Percentiles rank a stretch among this genome's conserved stretches.
These are phyloP conservation scores for Drosophila sturtevanti DNA, from an alignment of 1,140 invertebrate species.

Conservation along the genomic window DNA sequence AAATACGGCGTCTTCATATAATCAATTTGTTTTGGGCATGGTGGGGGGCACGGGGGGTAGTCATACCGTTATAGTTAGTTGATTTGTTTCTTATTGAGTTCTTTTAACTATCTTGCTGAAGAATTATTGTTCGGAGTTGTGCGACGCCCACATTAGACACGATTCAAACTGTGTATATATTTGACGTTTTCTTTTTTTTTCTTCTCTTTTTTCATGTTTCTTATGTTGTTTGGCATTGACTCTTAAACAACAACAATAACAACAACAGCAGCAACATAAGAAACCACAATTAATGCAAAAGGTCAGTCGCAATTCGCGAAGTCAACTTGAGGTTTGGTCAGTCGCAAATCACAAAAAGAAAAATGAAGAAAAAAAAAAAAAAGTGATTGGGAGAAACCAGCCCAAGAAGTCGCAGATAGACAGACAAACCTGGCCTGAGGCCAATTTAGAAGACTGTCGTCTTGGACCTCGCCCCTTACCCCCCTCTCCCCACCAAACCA, in stretches of 20 bases:
- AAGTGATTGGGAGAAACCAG: conserved; percentile 17
- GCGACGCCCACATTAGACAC: neutral
- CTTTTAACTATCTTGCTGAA: neutral
- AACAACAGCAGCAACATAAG: neutral
- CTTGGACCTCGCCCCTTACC: neutral
- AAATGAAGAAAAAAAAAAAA: neutral
- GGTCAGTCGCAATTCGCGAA: conserved; percentile 45
- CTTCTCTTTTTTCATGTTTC: neutral
- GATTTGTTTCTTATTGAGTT: neutral
- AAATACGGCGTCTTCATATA: no score
- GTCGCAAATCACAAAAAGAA: neutral
- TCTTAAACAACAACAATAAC: conserved; percentile 15
- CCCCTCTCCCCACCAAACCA: no score
- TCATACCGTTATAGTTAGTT: neutral
- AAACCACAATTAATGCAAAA: conserved; percentile 68
- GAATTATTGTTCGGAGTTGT: neutral
- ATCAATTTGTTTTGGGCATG: no score
- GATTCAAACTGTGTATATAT: neutral
- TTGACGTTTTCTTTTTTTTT: conserved; percentile 13
- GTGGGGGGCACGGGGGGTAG: no score
- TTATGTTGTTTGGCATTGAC: conserved; percentile 37
- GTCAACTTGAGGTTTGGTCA: conserved; percentile 24
- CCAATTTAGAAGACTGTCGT: conserved; percentile 29
- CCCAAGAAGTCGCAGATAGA: conserved; percentile 33
- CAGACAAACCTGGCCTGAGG: conserved; percentile 33